Conservation (phyloP, 2,797 vertebrate species). For the Eospalax fontanierii region DNA sequence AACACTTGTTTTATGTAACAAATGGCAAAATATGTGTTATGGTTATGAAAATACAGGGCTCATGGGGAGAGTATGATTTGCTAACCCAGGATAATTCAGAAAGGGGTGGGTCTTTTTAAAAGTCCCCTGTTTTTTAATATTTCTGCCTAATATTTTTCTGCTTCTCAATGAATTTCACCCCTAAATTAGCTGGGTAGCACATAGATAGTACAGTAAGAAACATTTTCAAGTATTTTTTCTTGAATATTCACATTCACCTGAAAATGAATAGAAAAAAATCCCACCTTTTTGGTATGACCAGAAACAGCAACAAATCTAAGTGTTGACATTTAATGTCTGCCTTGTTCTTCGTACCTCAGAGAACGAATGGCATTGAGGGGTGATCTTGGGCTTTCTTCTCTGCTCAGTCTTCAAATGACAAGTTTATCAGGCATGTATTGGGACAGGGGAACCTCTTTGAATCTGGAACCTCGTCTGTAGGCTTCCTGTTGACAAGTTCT, state of each 20-base stretch:
- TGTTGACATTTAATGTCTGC: background rate
- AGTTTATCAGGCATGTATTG: background rate
- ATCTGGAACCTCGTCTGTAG: background rate
- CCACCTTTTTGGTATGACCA: background rate
- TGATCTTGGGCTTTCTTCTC: background rate
- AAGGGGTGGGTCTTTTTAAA: background rate
- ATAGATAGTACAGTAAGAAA: background rate
- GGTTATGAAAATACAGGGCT: background rate
- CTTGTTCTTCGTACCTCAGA: background rate
- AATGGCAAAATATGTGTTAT: background rate
- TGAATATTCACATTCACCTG: background rate
- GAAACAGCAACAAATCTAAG: background rate
- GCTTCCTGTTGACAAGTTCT: background rate
- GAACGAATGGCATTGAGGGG: background rate
- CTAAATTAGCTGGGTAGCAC: background rate
- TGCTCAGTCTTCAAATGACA: background rate
- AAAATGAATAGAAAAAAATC: background rate
- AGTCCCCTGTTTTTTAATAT: background rate
- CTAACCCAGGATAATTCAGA: slow-evolving; percentile 28
- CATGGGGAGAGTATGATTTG: background rate
- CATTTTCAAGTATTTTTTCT: background rate
- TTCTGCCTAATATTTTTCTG: slow-evolving; percentile 18
- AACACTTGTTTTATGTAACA: background rate
- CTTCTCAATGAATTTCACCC: background rate
- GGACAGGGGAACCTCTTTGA: background rate